phyloP scores from a whole-genome alignment of 2,797 vertebrate genomes.

The Enteromius anoplus region DNA sequence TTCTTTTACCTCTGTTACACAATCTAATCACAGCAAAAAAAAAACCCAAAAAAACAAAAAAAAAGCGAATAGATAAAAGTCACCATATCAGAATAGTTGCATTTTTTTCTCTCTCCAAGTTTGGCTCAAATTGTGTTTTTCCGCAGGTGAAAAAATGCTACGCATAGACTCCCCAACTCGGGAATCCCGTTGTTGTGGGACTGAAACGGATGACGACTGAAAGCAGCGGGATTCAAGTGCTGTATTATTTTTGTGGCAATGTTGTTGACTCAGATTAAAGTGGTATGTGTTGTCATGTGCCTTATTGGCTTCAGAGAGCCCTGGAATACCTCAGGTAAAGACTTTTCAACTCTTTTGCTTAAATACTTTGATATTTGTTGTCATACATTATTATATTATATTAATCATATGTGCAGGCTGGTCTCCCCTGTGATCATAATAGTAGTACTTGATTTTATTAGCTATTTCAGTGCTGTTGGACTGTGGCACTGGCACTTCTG shows the following conservation, averaged over 20 bases:
- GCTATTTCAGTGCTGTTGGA: background rate
- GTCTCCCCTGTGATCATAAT: background rate
- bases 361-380: background rate
- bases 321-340: constrained; percentile 52
- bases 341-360: background rate
- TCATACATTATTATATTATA: background rate
- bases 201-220: background rate
- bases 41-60: no score
- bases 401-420: background rate
- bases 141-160: constrained; percentile 68
- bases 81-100: background rate
- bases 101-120: background rate
- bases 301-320: constrained; percentile 32
- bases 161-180: constrained; percentile 42
- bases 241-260: constrained; percentile 9
- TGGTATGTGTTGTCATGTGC: constrained; percentile 35
- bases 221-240: background rate
- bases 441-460: background rate
- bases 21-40: background rate
- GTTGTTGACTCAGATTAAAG: constrained; percentile 24
- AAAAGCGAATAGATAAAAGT: background rate
- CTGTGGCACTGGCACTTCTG: background rate
- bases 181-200: background rate
- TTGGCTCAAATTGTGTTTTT: constrained; percentile 58
- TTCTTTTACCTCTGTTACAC: background rate